These are phyloP conservation scores for Epinephelus malabaricus DNA, from an alignment of 2,797 vertebrate genomes.

Conservation along the genomic window DNA sequence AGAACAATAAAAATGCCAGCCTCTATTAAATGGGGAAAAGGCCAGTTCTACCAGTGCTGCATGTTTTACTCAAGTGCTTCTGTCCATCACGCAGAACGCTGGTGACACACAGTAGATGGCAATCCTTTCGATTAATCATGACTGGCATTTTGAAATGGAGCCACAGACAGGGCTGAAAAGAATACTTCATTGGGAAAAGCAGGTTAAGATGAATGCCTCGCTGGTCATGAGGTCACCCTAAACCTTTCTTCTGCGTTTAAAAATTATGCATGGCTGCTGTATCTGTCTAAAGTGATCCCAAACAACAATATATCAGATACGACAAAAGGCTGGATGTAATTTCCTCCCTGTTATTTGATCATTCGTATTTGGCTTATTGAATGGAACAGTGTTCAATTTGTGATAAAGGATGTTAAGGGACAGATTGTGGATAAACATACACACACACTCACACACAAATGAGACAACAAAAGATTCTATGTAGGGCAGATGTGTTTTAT, in stretches of 20 bases:
- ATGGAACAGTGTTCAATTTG: conserved; percentile 72
- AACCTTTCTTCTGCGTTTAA: conserved; percentile 54
- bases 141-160: conserved; percentile 77
- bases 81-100: conserved; percentile 78
- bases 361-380: conserved; percentile 69
- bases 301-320: conserved; percentile 74
- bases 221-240: conserved; percentile 50
- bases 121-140: conserved; percentile 82
- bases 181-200: conserved; percentile 60
- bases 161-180: conserved; percentile 60
- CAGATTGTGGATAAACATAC: conserved; percentile 34
- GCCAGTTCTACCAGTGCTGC: conserved; percentile 70
- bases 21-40: conserved; percentile 81
- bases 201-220: conserved; percentile 55
- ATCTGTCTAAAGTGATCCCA: conserved; percentile 64
- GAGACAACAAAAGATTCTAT: conserved; percentile 45
- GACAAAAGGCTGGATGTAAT: conserved; percentile 73
- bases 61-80: conserved; percentile 78
- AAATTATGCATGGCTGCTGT: conserved; percentile 46
- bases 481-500: conserved; percentile 67
- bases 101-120: conserved; percentile 79
- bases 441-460: conserved; percentile 29
- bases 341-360: conserved; percentile 76
- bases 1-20: conserved; percentile 85
- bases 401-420: conserved; percentile 61